These are phyloP conservation scores for Trichosurus vulpecula DNA, from an alignment of 2,797 vertebrate genomes.

Conservation along the genomic window DNA sequence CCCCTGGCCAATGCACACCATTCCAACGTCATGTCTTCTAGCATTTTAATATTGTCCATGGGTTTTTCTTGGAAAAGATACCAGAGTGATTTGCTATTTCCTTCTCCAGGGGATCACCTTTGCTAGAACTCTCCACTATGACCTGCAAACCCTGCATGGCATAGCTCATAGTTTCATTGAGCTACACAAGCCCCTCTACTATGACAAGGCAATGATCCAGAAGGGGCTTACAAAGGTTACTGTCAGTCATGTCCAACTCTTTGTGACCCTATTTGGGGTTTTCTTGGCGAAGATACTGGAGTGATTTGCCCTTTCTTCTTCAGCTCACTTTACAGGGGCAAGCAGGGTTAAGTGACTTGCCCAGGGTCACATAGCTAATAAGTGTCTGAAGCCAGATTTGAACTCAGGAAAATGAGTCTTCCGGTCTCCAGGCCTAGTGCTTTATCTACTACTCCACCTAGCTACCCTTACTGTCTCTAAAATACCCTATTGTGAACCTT, in stretches of 20 bases:
- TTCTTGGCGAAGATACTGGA: neutral
- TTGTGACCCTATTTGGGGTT: neutral
- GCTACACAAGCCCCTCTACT: neutral
- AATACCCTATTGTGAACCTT: neutral
- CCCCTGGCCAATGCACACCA: neutral
- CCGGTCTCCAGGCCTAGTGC: neutral
- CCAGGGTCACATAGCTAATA: neutral
- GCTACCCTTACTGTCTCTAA: neutral
- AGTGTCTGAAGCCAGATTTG: neutral
- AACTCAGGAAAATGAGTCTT: neutral
- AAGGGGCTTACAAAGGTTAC: neutral
- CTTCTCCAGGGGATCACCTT: neutral
- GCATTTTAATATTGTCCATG: neutral
- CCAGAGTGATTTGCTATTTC: neutral
- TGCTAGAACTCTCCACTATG: neutral
- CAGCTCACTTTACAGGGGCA: neutral
- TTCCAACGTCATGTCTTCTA: neutral
- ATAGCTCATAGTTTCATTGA: neutral
- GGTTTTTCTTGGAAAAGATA: neutral
- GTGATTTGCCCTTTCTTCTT: neutral
- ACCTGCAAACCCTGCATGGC: neutral
- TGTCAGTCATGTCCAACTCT: neutral
- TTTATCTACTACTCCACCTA: too few species aligned
- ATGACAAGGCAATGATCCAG: neutral
- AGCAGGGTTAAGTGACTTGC: neutral